Conservation (phyloP, 2,113 vertebrate genomes). For the Neogale vison region DNA sequence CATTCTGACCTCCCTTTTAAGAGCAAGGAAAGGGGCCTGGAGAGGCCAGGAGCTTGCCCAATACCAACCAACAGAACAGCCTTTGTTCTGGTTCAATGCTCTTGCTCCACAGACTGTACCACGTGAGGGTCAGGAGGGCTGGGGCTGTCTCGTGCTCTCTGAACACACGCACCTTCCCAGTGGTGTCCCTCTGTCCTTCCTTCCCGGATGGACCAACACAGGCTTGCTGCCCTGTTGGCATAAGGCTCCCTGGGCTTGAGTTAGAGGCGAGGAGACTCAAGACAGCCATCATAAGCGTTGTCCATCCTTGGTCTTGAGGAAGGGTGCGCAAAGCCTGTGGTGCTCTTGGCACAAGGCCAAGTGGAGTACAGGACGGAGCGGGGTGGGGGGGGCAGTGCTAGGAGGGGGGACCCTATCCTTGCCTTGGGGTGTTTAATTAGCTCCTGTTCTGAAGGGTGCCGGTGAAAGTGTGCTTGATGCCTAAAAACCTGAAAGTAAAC, state of each 20-base stretch:
- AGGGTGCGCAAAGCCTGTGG: background rate
- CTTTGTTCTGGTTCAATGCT: background rate
- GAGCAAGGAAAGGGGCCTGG: background rate
- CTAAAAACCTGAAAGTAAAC: background rate
- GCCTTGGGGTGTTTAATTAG: background rate
- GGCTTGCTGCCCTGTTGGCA: background rate
- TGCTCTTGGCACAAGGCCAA: background rate
- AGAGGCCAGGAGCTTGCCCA: background rate
- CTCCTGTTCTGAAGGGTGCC: background rate
- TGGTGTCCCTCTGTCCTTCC: background rate
- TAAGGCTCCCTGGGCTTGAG: background rate
- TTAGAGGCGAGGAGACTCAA: background rate
- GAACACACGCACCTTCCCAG: background rate
- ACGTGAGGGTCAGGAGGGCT: fast-evolving
- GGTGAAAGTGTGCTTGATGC: background rate
- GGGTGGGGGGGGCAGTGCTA: fast-evolving
- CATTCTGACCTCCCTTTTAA: background rate
- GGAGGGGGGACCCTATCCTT: background rate
- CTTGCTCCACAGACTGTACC: background rate
- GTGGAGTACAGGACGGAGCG: too few relatives aligned
- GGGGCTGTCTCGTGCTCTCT: background rate
- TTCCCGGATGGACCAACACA: background rate
- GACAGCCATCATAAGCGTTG: background rate
- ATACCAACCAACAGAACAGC: background rate
- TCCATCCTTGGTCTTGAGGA: background rate